These are phyloP conservation scores for Temnothorax curvispinosus DNA, from an alignment of 1,140 invertebrate genomes.

Conservation along the genomic window DNA sequence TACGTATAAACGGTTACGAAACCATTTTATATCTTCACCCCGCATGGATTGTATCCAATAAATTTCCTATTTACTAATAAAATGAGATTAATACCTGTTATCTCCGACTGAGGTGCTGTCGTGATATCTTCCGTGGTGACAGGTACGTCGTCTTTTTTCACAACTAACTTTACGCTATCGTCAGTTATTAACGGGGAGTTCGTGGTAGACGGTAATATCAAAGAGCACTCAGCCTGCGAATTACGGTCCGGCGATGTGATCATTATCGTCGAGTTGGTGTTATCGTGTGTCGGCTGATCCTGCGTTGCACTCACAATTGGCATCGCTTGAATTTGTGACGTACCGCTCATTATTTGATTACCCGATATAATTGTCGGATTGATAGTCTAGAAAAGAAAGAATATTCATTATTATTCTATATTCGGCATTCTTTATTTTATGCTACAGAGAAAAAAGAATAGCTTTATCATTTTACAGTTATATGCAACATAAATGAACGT, in stretches of 20 bases:
- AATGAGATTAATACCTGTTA: constrained; percentile 59
- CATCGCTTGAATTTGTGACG: constrained; percentile 77
- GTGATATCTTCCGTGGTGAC: constrained; percentile 47
- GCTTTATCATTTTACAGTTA: not conserved
- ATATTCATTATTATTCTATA: not conserved
- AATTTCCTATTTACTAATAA: constrained; percentile 32
- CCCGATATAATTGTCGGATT: constrained; percentile 79
- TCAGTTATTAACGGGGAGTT: constrained; percentile 68
- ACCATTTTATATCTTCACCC: not conserved
- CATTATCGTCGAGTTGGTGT: constrained; percentile 70
- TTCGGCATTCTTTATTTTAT: not conserved
- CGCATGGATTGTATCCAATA: not conserved
- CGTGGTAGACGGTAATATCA: constrained; percentile 70
- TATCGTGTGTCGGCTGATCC: constrained; percentile 71
- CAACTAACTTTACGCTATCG: constrained; percentile 61
- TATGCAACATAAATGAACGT: not conserved
- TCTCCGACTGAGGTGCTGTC: constrained; percentile 49
- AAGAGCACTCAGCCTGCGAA: constrained; percentile 75
- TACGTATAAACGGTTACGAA: not conserved
- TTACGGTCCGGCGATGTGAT: constrained; percentile 72
- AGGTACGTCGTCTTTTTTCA: constrained; percentile 76
- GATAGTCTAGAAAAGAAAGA: constrained; percentile 68
- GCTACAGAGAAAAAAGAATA: not conserved
- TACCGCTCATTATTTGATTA: constrained; percentile 82
- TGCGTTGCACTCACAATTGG: constrained; percentile 76